Conservation (phyloP, 2,888 invertebrate species). For the Noctua janthe region DNA sequence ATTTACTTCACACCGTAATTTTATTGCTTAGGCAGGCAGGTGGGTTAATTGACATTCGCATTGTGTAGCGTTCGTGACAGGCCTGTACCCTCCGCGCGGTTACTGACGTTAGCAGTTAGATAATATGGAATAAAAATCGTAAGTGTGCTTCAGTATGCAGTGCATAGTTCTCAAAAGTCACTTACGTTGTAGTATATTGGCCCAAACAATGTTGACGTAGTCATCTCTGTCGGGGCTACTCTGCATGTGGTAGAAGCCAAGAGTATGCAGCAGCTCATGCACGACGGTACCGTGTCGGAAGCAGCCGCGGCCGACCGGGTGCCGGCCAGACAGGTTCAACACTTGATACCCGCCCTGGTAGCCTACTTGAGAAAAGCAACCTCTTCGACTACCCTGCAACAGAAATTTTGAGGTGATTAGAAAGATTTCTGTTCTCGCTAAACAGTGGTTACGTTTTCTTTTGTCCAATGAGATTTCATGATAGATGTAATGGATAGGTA, state of each 20-base stretch:
- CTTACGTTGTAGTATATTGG: slow-evolving; percentile 92
- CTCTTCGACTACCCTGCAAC: slow-evolving; percentile 83
- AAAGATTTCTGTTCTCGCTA: background rate
- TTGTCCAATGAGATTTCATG: background rate
- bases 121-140: slow-evolving; percentile 26
- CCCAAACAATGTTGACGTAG: slow-evolving; percentile 93
- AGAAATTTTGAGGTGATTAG: background rate
- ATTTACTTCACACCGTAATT: slow-evolving; percentile 57
- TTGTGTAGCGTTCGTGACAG: slow-evolving; percentile 66
- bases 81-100: slow-evolving; percentile 29
- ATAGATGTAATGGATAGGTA: background rate
- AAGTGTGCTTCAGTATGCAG: slow-evolving; percentile 14
- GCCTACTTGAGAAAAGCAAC: slow-evolving; percentile 89
- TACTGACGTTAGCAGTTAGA: slow-evolving; percentile 32
- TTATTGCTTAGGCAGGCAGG: slow-evolving; percentile 61
- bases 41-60: slow-evolving; percentile 72
- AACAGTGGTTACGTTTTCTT: background rate
- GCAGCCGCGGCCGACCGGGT: slow-evolving; percentile 90
- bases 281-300: slow-evolving; percentile 92
- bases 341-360: slow-evolving; percentile 88
- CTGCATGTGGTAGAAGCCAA: slow-evolving; percentile 96
- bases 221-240: slow-evolving; percentile 94
- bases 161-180: slow-evolving; percentile 5
- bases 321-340: slow-evolving; percentile 90
- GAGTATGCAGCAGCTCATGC: slow-evolving; percentile 94